phyloP scores from a whole-genome alignment of 2,113 vertebrate species.

The Andinoacara biseriatus region DNA sequence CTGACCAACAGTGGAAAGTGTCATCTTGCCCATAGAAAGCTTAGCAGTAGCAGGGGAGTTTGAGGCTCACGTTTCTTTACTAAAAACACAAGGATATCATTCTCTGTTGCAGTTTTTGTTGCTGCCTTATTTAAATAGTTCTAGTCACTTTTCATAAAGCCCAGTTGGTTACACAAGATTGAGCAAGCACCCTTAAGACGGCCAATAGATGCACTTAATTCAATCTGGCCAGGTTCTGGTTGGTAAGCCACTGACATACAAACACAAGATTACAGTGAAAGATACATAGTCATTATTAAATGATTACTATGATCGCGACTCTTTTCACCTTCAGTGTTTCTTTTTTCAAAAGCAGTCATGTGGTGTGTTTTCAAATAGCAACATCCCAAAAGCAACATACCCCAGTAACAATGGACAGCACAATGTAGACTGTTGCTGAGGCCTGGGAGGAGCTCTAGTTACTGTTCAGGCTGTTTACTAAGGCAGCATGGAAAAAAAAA shows the following conservation, averaged over 20 bases:
- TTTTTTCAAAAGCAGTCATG: neutral
- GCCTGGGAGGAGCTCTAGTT: slow-evolving; percentile 33
- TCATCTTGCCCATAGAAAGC: neutral
- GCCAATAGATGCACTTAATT: neutral
- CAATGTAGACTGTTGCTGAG: slow-evolving; percentile 44
- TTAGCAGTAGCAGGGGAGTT: neutral
- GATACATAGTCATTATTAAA: neutral
- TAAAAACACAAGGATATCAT: neutral
- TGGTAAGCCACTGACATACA: slow-evolving; percentile 6
- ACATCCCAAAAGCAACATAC: slow-evolving; percentile 12
- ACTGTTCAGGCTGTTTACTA: slow-evolving; percentile 19
- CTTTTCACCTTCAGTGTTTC: slow-evolving; percentile 6
- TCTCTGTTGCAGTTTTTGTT: neutral
- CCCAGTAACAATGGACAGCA: slow-evolving; percentile 12
- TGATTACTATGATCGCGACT: neutral
- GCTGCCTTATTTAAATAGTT: neutral
- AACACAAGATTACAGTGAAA: neutral
- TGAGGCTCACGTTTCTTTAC: neutral
- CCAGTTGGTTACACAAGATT: neutral
- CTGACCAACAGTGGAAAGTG: neutral
- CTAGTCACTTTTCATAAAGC: neutral
- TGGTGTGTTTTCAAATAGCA: slow-evolving; percentile 28
- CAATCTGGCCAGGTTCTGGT: neutral
- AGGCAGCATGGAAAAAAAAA: slow-evolving; percentile 42
- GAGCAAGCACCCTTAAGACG: neutral